phyloP scores from a whole-genome alignment of 2,797 vertebrate species.

The Pseudomugil gertrudae region DNA sequence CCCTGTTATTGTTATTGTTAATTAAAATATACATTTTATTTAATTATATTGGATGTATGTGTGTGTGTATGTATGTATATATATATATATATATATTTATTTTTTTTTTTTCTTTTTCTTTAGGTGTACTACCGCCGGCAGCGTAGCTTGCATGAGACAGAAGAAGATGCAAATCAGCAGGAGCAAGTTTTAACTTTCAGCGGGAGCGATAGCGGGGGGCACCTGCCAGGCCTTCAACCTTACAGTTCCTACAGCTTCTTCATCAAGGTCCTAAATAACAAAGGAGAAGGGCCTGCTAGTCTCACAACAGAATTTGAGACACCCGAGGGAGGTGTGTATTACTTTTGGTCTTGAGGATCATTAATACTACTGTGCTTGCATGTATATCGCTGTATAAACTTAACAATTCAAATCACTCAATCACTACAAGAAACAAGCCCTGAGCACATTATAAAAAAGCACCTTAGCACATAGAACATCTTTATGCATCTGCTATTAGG shows the following conservation, averaged over 20 bases:
- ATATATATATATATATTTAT: no score
- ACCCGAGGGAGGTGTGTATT: constrained; percentile 91
- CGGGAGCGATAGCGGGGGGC: constrained; percentile 88
- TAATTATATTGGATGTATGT: no score
- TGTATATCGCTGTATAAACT: not conserved
- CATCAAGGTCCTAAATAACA: constrained; percentile 90
- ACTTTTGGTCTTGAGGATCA: not conserved
- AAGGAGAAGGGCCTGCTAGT: constrained; percentile 92
- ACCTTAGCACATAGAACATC: not conserved
- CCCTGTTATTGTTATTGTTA: no score
- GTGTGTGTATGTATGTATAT: no score
- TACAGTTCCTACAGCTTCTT: constrained; percentile 89
- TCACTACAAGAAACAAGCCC: not conserved
- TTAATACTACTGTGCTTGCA: not conserved
- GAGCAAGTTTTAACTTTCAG: constrained; percentile 87
- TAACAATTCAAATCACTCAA: not conserved
- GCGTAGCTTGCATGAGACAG: constrained; percentile 79
- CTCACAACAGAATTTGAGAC: constrained; percentile 85
- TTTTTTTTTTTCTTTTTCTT: constrained; percentile 17
- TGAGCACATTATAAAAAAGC: not conserved
- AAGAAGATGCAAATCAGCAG: constrained; percentile 79
- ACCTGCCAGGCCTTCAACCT: constrained; percentile 88
- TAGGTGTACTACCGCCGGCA: constrained; percentile 91
- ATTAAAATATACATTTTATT: no score
- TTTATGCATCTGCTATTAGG: not conserved